A percentile compares a stretch with the other conserved stretches of the same genome.
These are phyloP conservation scores for Oncorhynchus mykiss DNA, from an alignment of 2,113 vertebrate genomes.

Conservation along the genomic window DNA sequence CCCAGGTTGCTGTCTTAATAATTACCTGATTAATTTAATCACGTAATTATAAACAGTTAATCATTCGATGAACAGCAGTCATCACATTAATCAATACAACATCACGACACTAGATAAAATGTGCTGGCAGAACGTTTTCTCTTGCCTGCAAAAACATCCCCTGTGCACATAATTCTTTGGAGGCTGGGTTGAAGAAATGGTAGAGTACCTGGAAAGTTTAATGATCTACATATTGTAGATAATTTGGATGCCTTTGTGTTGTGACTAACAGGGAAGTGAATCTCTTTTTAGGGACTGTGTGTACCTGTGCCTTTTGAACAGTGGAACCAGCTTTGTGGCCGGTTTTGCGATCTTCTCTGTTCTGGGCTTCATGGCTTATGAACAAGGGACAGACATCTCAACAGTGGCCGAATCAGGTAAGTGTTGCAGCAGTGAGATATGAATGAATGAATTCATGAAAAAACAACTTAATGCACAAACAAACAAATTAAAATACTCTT, in stretches of 20 bases:
- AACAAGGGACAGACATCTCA: conserved; percentile 83
- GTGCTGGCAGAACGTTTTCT: too few species aligned
- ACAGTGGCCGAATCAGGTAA: conserved; percentile 87
- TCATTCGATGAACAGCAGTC: too few species aligned
- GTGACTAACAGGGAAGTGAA: background rate
- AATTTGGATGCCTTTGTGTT: background rate
- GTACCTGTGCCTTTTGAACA: conserved; percentile 90
- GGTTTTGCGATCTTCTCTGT: conserved; percentile 95
- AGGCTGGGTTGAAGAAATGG: background rate
- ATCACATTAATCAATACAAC: too few species aligned
- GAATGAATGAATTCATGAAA: background rate
- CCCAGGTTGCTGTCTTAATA: too few species aligned
- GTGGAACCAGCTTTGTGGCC: conserved; percentile 88
- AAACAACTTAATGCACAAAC: too few species aligned
- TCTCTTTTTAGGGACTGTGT: conserved; percentile 81
- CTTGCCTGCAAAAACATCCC: too few species aligned
- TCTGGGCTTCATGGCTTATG: conserved; percentile 86
- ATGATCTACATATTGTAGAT: background rate
- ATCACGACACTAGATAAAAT: too few species aligned
- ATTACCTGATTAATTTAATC: too few species aligned
- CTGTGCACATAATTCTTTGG: background rate
- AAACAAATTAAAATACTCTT: too few species aligned
- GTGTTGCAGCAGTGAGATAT: background rate
- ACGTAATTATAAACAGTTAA: too few species aligned
- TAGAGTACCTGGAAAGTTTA: background rate